Evolutionary conservation across 1,140 invertebrate species (phyloP).

Genomic region (Drosophila tsacasi): DNA sequence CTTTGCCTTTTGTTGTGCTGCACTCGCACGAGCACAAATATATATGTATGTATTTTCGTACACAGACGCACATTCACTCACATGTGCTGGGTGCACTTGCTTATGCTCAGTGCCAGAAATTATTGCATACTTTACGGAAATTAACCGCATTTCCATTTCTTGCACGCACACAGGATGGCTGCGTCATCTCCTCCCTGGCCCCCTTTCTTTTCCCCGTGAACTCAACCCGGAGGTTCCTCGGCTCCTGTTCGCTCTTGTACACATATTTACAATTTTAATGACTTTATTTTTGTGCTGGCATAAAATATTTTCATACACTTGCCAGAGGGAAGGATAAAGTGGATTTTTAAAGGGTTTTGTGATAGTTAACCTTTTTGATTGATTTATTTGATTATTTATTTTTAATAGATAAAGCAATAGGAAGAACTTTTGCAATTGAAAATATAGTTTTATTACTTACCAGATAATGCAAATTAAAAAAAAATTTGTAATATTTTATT

Average conservation of each 20-base stretch:
- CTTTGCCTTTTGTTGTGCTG: constrained; percentile 55
- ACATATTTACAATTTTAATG: constrained; percentile 78
- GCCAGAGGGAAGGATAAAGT: neutral
- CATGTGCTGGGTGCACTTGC: constrained; percentile 36
- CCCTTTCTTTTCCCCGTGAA: neutral
- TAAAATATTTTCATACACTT: constrained; percentile 64
- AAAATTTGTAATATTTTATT: too few relatives aligned
- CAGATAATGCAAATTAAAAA: too few relatives aligned
- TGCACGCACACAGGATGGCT: constrained; percentile 75
- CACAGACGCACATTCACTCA: neutral
- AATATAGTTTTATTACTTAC: too few relatives aligned
- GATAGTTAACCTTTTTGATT: neutral
- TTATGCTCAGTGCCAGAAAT: constrained; percentile 79
- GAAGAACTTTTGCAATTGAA: neutral
- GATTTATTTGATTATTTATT: neutral
- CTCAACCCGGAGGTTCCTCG: neutral
- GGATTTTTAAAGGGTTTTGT: neutral
- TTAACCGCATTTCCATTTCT: constrained; percentile 84
- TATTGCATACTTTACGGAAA: constrained; percentile 85
- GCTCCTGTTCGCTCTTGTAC: constrained; percentile 13
- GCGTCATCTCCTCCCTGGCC: constrained; percentile 48
- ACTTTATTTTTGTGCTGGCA: constrained; percentile 71
- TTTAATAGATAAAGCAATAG: too few relatives aligned
- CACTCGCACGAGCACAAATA: constrained; percentile 28
- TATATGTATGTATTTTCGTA: constrained; percentile 3